Evolutionary conservation across 2,888 invertebrate genomes (phyloP).

Genomic region (Mythimna impura): DNA sequence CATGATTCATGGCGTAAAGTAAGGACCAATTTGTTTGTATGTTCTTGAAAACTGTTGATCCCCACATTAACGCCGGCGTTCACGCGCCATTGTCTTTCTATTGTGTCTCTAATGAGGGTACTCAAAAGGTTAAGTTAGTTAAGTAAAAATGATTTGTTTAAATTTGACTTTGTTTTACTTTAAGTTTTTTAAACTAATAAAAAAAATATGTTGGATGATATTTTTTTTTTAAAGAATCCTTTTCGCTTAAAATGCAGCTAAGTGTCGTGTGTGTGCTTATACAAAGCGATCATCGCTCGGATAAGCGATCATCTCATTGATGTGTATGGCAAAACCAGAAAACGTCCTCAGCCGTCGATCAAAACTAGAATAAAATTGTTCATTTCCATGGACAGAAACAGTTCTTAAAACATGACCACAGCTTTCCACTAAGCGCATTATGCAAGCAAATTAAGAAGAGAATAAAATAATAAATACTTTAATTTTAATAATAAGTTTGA

Average conservation of each 20-base stretch:
- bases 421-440: neutral
- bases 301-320: neutral
- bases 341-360: neutral
- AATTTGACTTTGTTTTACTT: neutral
- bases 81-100: too few species aligned
- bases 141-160: neutral
- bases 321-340: neutral
- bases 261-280: neutral
- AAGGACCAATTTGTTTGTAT: neutral
- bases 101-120: too few species aligned
- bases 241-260: neutral
- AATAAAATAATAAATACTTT: conserved; percentile 1
- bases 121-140: too few species aligned
- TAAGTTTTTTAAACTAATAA: neutral
- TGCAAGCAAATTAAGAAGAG: neutral
- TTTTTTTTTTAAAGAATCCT: too few species aligned
- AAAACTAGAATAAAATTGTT: too few species aligned
- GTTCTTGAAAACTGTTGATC: too few species aligned
- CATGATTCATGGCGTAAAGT: neutral
- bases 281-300: neutral
- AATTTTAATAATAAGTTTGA: conserved; percentile 33
- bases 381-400: too few species aligned
- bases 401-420: too few species aligned
- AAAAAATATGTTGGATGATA: too few species aligned
- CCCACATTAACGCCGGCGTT: too few species aligned